phyloP scores from a whole-genome alignment of 2,797 vertebrate genomes.

The Tapera naevia region DNA sequence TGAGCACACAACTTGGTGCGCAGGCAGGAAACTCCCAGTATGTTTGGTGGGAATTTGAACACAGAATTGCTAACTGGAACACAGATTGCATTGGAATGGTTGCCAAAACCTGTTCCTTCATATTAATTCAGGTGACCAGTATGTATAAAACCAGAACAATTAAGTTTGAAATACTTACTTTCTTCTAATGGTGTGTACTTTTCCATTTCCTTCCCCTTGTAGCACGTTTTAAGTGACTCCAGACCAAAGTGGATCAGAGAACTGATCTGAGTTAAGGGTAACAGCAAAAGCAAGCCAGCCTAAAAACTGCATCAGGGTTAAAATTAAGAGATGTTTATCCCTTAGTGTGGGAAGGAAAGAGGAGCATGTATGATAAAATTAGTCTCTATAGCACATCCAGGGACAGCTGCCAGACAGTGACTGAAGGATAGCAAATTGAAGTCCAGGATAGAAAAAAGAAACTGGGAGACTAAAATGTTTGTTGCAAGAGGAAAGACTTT shows the following conservation, averaged over 20 bases:
- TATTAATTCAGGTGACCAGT: neutral
- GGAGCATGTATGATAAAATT: constrained; percentile 13
- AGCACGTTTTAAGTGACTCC: neutral
- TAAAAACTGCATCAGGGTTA: neutral
- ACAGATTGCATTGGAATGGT: neutral
- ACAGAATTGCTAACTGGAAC: neutral
- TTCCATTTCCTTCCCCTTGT: neutral
- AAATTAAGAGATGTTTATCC: constrained; percentile 1
- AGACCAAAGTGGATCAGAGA: neutral
- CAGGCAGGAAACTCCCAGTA: neutral
- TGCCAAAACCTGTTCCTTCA: neutral
- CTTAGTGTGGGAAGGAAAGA: neutral
- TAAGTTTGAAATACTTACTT: neutral
- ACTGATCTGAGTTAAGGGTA: neutral
- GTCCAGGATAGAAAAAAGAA: neutral
- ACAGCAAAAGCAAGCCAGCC: neutral
- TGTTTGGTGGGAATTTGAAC: neutral
- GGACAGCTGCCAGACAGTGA: neutral
- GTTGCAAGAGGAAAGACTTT: neutral
- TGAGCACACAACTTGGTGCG: neutral
- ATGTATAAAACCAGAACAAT: neutral
- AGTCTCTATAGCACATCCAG: neutral
- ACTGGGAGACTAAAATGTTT: neutral
- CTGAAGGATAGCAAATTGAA: neutral
- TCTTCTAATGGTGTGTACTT: neutral